phyloP scores from a whole-genome alignment of 37 sponge, comb jelly and placozoan species.

The Tethya wilhelma region DNA sequence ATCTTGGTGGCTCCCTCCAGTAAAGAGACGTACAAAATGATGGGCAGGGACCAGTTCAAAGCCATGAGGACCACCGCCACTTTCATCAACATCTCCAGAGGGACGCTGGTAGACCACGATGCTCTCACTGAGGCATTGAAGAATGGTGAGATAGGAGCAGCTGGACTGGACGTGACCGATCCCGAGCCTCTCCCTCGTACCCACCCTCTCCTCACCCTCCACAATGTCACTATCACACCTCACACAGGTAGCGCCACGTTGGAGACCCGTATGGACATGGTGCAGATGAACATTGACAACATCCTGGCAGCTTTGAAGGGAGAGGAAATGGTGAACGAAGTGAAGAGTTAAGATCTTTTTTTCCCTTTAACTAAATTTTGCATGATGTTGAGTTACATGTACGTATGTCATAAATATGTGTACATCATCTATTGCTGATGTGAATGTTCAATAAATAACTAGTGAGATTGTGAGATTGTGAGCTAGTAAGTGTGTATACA shows the following conservation, averaged over 20 bases:
- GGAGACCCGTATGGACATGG: constrained; percentile 74
- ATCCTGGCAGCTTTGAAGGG: constrained; percentile 71
- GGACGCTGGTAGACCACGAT: constrained; percentile 87
- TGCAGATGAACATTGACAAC: constrained; percentile 69
- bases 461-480: too few species aligned
- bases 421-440: too few species aligned
- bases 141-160: constrained; percentile 64
- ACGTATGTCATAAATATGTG: too few species aligned
- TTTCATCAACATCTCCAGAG: constrained; percentile 87
- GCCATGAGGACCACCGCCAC: constrained; percentile 74
- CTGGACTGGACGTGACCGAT: constrained; percentile 92
- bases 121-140: constrained; percentile 75
- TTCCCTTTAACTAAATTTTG: too few species aligned
- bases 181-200: constrained; percentile 91
- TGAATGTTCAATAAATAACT: too few species aligned
- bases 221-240: constrained; percentile 82
- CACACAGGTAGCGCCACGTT: constrained; percentile 88
- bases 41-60: constrained; percentile 69
- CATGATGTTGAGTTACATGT: too few species aligned
- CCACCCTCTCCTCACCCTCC: constrained; percentile 76
- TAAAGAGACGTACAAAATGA: constrained; percentile 72
- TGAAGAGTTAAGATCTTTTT: too few species aligned
- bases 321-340: constrained; percentile 62
- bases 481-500: too few species aligned
- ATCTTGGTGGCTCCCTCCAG: constrained; percentile 71